A percentile compares a stretch with the other conserved stretches of the same genome.
These are phyloP conservation scores for Ramphastos sulfuratus DNA, from an alignment of 2,113 vertebrate genomes.

Conservation along the genomic window DNA sequence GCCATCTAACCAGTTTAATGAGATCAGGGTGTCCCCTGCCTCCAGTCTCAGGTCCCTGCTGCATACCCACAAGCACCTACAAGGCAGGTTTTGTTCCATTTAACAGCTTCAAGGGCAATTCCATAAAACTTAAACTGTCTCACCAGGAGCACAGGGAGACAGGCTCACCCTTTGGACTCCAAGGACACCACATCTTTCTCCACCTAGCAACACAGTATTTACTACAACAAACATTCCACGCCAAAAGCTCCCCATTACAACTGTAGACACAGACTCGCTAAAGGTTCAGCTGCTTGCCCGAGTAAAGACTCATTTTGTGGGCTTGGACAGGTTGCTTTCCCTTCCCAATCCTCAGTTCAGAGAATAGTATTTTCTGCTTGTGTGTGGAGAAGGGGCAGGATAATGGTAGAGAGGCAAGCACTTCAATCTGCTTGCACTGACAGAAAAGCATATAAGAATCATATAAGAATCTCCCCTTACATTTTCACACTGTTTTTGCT, in stretches of 20 bases:
- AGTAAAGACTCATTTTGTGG: neutral
- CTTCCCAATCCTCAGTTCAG: neutral
- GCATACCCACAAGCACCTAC: neutral
- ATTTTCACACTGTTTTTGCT: neutral
- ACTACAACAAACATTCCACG: neutral
- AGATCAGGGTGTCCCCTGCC: neutral
- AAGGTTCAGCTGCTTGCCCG: neutral
- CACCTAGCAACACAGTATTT: neutral
- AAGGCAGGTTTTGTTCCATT: neutral
- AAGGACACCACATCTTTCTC: neutral
- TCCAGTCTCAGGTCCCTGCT: neutral
- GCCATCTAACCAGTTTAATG: conserved; percentile 12
- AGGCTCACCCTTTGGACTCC: conserved; percentile 9
- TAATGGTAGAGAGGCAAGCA: neutral
- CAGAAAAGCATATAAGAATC: neutral
- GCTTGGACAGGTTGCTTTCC: neutral
- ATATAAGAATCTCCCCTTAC: neutral
- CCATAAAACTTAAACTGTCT: neutral
- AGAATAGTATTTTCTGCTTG: neutral
- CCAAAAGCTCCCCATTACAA: neutral
- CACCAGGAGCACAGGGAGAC: accelerated
- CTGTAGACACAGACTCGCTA: accelerated
- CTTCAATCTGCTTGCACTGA: neutral
- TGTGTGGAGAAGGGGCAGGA: neutral
- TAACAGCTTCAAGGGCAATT: conserved; percentile 23